These are phyloP conservation scores for Calliphora vomitoria DNA, from an alignment of 2,888 invertebrate species.

Conservation along the genomic window DNA sequence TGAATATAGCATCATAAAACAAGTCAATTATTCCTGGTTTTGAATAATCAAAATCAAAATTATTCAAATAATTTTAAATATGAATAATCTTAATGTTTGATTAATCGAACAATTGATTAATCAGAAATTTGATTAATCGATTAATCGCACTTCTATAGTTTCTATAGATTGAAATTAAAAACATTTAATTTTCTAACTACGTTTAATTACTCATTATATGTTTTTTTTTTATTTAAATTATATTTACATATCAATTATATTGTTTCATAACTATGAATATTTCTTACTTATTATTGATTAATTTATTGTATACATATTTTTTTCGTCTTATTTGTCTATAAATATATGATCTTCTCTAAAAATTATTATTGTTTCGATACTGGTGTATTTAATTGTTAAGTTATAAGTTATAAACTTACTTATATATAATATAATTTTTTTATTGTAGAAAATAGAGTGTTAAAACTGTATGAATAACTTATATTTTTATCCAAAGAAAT, in stretches of 20 bases:
- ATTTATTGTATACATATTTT: conserved; percentile 9
- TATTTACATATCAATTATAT: conserved; percentile 16
- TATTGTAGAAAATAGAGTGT: neutral
- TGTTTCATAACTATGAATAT: neutral
- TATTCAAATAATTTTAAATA: too few relatives aligned
- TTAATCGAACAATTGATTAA: too few relatives aligned
- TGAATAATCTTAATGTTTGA: too few relatives aligned
- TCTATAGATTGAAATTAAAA: neutral
- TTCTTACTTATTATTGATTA: conserved; percentile 4
- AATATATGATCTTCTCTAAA: conserved; percentile 71
- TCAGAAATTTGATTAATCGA: too few relatives aligned
- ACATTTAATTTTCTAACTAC: conserved; percentile 55
- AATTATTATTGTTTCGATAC: conserved; percentile 71
- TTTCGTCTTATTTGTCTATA: conserved; percentile 28
- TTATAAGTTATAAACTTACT: too few relatives aligned
- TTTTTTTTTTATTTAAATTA: neutral
- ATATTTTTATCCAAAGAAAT: neutral
- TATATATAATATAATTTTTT: neutral
- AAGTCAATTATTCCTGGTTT: too few relatives aligned
- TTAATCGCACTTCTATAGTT: too few relatives aligned
- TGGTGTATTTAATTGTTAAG: conserved; percentile 63
- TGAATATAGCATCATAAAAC: too few relatives aligned
- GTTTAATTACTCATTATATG: neutral
- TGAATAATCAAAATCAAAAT: too few relatives aligned
- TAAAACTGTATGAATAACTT: too few relatives aligned